phyloP scores from a whole-genome alignment of 2,888 invertebrate genomes.

The Ormyrus nitidulus region DNA sequence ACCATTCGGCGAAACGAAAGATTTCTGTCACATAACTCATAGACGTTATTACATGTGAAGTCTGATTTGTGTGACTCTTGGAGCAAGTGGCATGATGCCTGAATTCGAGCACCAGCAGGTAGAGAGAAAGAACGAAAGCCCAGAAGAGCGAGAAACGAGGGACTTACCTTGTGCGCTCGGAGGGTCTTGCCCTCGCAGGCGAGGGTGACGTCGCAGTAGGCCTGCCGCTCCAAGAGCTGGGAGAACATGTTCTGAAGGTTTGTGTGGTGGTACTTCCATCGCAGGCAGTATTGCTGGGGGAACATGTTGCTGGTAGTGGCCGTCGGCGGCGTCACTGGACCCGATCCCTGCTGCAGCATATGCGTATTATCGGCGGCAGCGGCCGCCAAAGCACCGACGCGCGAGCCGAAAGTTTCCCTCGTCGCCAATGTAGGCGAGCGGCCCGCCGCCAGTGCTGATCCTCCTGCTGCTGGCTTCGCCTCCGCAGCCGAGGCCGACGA shows the following conservation, averaged over 20 bases:
- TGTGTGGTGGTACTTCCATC: conserved; percentile 95
- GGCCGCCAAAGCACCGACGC: conserved; percentile 22
- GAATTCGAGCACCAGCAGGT: too few species aligned
- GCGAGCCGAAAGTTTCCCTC: neutral
- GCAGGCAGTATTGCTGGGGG: conserved; percentile 92
- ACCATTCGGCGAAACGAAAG: too few species aligned
- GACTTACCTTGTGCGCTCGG: conserved; percentile 82
- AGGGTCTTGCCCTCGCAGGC: conserved; percentile 90
- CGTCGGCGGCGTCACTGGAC: conserved; percentile 64
- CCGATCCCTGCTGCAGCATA: conserved; percentile 71
- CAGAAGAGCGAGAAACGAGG: neutral
- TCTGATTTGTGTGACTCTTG: too few species aligned
- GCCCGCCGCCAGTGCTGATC: conserved; percentile 55
- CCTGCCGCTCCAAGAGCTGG: conserved; percentile 89
- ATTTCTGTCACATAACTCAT: too few species aligned
- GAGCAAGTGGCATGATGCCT: too few species aligned
- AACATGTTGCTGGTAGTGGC: conserved; percentile 78
- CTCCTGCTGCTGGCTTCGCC: conserved; percentile 45
- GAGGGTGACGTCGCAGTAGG: conserved; percentile 92
- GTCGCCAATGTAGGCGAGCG: neutral
- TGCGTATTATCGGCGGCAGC: conserved; percentile 56
- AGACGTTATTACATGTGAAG: too few species aligned
- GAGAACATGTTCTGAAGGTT: conserved; percentile 94
- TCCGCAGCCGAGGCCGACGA: conserved; percentile 37
- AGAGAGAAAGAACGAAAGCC: too few species aligned